Evolutionary conservation across 2,113 vertebrate species (phyloP).

Genomic region (Forbesichthys papilliferus): DNA sequence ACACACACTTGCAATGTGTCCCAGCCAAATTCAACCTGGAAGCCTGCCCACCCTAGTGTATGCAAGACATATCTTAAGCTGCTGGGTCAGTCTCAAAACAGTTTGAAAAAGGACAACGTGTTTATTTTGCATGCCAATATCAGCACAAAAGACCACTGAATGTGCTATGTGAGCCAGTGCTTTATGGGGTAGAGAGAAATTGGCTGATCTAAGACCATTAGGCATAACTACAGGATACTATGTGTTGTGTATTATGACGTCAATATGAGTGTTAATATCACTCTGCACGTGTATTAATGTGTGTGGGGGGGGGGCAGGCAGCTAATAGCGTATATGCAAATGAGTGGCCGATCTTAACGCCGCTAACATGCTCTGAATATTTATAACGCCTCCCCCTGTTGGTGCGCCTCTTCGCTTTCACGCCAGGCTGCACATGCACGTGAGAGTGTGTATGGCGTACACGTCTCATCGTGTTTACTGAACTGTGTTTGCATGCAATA

Average conservation of each 20-base stretch:
- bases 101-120: neutral
- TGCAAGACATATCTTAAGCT: neutral
- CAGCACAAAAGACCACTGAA: too few species aligned
- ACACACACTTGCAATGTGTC: slow-evolving; percentile 13
- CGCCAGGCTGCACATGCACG: neutral
- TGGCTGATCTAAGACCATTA: too few species aligned
- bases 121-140: neutral
- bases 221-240: neutral
- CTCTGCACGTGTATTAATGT: neutral
- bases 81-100: too few species aligned
- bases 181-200: too few species aligned
- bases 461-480: slow-evolving; percentile 4
- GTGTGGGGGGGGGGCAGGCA: neutral
- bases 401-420: slow-evolving; percentile 4
- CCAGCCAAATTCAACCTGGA: neutral
- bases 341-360: slow-evolving; percentile 46
- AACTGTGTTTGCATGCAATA: slow-evolving; percentile 65
- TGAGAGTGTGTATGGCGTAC: neutral
- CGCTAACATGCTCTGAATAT: slow-evolving; percentile 72
- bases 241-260: neutral
- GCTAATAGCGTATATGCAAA: slow-evolving; percentile 54
- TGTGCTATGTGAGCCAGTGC: too few species aligned
- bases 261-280: neutral
- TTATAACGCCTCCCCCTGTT: slow-evolving; percentile 64
- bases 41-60: neutral